Base-by-base conservation (phyloP, 2,888 invertebrate genomes). In the Thysanoteuthis rhombus region DNA sequence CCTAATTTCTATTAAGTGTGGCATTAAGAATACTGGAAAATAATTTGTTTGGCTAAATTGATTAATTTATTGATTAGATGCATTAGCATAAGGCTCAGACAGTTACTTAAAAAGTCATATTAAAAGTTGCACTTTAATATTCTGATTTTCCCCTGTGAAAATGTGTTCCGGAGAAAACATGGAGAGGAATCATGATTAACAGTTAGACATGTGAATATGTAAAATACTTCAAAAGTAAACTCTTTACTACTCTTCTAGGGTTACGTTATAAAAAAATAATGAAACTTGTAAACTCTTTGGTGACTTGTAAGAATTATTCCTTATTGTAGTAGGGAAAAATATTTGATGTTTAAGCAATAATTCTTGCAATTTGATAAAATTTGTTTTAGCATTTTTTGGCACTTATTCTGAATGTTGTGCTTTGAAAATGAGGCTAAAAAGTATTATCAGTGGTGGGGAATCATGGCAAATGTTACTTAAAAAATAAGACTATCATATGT, bases 1-100 rank as follows among this genome's bases (percentile, higher is more conserved):
- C n/a, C n/a, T n/a, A 75, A 16, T n/a, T 75, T 75, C 52, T 52
- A 25, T 52, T 25, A 52, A 52, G 52, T 52, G 52, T 52, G 5
- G 52, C 52, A 52, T 52, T 75, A 36, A 75, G 75, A 36, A 36
- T 16, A 75, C n/a, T 75, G 12, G n/a, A 75, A 75, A 75, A 75
- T 75, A 75, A 75, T 75, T 75, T 75, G 75, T 75, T 75, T 19
- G 19, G n/a, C 75, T 75, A 75, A 75, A 75, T 75, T n/a, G 75
- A 75, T 75, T 75, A n/a, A 75, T 75, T 75, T 75, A n/a, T n/a
- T 75, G 75, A 75, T 75, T 75, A 75, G 75, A n/a, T n/a, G 75
- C n/a, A n/a, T 75, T 75, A 75, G n/a, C 75, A 75, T 75, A 75
- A 75, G 75, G 75, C 75, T 36, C 75, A 75, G 75, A 75, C 75